A percentile compares a stretch with the other conserved stretches of the same genome.
Evolutionary conservation across 2,113 vertebrate genomes (phyloP).

Genomic region (Hypomesus transpacificus): DNA sequence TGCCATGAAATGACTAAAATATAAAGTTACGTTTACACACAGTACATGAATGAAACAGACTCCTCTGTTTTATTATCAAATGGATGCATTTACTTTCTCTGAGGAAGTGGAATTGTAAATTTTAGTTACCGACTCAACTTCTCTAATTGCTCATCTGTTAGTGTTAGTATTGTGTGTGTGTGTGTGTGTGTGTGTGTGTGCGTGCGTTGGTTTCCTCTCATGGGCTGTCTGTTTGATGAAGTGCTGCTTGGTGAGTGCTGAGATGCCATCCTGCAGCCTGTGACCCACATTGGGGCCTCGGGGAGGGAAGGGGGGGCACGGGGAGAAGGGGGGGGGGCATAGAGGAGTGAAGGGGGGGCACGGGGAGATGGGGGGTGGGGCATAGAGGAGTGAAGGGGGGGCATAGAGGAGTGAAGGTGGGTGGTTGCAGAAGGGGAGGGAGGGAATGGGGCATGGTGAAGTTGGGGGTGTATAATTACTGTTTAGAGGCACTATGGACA

Average conservation of each 20-base stretch:
- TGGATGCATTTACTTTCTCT: too few relatives aligned
- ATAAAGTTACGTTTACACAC: neutral
- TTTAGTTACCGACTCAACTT: too few relatives aligned
- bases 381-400: too few relatives aligned
- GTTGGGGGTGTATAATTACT: constrained; percentile 62
- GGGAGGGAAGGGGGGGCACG: constrained; percentile 28
- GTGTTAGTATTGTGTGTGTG: too few relatives aligned
- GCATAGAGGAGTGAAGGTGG: too few relatives aligned
- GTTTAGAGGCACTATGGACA: constrained; percentile 62
- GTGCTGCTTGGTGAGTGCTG: constrained; percentile 36
- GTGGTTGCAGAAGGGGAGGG: constrained; percentile 15
- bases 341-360: neutral
- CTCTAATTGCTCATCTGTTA: too few relatives aligned
- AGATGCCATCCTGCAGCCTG: constrained; percentile 63
- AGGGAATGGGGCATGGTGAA: constrained; percentile 14
- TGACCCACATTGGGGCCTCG: constrained; percentile 73
- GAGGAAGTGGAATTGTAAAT: too few relatives aligned
- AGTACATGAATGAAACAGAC: too few relatives aligned
- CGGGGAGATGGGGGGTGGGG: neutral
- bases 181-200: neutral
- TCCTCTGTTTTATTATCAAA: too few relatives aligned
- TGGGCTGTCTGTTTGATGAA: constrained; percentile 42
- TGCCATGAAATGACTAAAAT: too few relatives aligned
- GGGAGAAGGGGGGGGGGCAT: constrained; percentile 2
- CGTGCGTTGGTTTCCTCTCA: constrained; percentile 31